Conservation (phyloP, 2,113 vertebrate species). For the Cisticola juncidis region DNA sequence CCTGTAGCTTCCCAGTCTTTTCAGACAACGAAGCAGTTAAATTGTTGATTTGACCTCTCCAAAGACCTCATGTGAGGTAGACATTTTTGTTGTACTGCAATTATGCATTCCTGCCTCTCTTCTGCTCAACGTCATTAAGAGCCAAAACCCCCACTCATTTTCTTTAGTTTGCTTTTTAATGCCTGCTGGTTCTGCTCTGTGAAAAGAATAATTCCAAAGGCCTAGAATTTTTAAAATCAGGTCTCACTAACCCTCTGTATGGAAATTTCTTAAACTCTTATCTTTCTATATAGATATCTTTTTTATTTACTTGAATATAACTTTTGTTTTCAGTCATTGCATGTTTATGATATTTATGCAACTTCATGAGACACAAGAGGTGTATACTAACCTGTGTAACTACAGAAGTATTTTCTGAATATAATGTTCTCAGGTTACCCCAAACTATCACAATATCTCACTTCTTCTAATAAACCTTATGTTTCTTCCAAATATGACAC, state of each 20-base stretch:
- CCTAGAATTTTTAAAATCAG: neutral
- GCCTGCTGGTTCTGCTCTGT: neutral
- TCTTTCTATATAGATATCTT: neutral
- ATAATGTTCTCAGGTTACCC: neutral
- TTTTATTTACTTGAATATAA: neutral
- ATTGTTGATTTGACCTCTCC: neutral
- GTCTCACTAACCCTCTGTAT: fast-evolving
- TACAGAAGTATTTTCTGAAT: neutral
- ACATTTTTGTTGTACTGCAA: neutral
- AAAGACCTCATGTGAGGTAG: neutral
- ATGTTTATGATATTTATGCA: neutral
- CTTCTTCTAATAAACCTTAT: neutral
- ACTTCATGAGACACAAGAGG: neutral
- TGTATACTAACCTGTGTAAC: neutral
- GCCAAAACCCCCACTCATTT: fast-evolving
- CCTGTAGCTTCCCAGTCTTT: neutral
- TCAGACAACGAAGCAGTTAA: neutral
- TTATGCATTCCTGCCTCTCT: neutral
- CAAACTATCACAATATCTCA: neutral
- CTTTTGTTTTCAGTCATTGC: neutral
- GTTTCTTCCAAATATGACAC: neutral
- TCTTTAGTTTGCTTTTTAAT: neutral
- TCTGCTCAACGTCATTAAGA: neutral
- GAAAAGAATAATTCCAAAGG: neutral
- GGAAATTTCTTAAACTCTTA: neutral